Base-by-base conservation (phyloP, 1,140 invertebrate genomes). In the Chrysopa pallens region DNA sequence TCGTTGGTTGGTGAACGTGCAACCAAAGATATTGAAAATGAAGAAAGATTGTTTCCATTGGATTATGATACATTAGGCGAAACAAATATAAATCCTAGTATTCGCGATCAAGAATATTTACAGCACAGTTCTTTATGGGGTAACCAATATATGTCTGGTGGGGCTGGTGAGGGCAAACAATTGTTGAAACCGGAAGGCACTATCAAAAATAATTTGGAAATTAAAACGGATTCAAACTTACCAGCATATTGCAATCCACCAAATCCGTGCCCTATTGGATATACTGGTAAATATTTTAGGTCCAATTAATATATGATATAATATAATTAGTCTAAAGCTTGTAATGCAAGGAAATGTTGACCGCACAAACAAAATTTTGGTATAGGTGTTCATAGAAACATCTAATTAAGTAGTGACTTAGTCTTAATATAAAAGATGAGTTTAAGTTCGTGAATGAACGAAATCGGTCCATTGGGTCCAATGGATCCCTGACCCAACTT, bases 171-270 rank as follows among this genome's bases (percentile, higher is more conserved):
- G 65, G 78, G 80, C 46, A 64, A 76, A 47, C 74, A 85, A 54
- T 66, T 71, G 14, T 59, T 84, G 1, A 72, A 67, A 40, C 73
- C 77, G 4, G 69, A 70, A 42, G 70, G 72, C 28, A 28, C 33
- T 29, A 39, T 53, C 17, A 50, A 74, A 31, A 80, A 80, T 46
- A 61, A 68, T 48, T 73, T 75, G 29, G 75, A 85, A 53, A 74
- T 92, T 4, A 97, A 97, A 64, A 78, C 82, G 1, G 93, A 98
- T 54, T 80, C 82, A 9, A 78, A 84, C 17, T 67, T 99, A 8
- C 95, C 95, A 0, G 91, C 95, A 23, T 99, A 98, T 64, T 99
- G 95, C 60, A 95, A 95, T 57, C 95, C 95, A 2, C 94, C 94
- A 6, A 98, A 99, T 67, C 95, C 95, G 0, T 99, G 95, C 54